These are phyloP conservation scores for Acrobasis repandana DNA, from an alignment of 2,888 invertebrate species.

Conservation along the genomic window DNA sequence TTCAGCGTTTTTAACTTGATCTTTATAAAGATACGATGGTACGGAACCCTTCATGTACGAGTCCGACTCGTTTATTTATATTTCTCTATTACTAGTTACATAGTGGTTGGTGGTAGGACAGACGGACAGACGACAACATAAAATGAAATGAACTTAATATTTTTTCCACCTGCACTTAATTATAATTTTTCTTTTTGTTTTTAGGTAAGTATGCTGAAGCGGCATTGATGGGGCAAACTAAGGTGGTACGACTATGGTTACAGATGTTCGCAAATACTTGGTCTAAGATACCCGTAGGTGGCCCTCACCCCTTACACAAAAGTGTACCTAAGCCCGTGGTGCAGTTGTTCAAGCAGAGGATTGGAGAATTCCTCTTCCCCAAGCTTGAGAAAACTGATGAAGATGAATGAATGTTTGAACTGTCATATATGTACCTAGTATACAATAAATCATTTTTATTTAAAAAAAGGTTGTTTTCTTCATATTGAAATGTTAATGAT, in stretches of 20 bases:
- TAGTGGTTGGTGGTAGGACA: too few species aligned
- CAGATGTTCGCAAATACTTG: not conserved
- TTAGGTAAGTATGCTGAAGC: not conserved
- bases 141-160: not conserved
- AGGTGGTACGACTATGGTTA: not conserved
- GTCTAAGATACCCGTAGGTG: not conserved
- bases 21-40: too few species aligned
- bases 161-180: not conserved
- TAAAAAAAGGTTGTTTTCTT: too few species aligned
- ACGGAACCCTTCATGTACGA: too few species aligned
- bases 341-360: not conserved
- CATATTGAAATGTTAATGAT: too few species aligned
- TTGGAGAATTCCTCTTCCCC: not conserved
- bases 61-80: too few species aligned
- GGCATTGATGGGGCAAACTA: not conserved
- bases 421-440: too few species aligned
- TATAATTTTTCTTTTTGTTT: not conserved
- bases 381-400: not conserved
- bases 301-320: not conserved
- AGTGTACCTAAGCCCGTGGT: not conserved
- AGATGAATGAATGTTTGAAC: not conserved
- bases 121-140: too few species aligned
- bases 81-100: too few species aligned
- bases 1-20: too few species aligned
- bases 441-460: too few species aligned